Evolutionary conservation across 2,888 invertebrate genomes (phyloP).

Genomic region (Lordiphosa fenestrarum): DNA sequence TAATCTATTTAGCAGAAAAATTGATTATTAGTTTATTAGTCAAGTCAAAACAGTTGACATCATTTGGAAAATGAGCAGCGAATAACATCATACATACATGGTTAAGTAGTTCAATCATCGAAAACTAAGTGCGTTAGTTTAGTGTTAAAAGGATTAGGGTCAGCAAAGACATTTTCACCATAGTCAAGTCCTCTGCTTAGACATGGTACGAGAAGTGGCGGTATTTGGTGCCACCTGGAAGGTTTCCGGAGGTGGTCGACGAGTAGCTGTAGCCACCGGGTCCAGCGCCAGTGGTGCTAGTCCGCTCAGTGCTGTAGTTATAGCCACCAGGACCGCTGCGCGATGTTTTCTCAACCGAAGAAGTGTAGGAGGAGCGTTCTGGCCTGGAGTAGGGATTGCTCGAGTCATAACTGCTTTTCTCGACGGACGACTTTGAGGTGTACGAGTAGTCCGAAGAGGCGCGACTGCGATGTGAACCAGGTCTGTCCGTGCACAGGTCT

Average conservation of each 20-base stretch:
- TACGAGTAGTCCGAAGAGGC: conserved; percentile 93
- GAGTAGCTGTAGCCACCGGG: conserved; percentile 93
- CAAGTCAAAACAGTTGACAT: conserved; percentile 50
- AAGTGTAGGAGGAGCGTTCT: conserved; percentile 85
- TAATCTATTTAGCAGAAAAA: conserved; percentile 51
- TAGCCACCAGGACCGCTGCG: conserved; percentile 87
- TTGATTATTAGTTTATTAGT: conserved; percentile 61
- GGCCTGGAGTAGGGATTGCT: conserved; percentile 84
- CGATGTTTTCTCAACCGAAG: conserved; percentile 86
- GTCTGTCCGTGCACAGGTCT: conserved; percentile 91
- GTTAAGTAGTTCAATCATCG: conserved; percentile 15
- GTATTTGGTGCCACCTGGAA: conserved; percentile 91
- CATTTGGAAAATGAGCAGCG: conserved; percentile 40
- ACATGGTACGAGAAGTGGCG: conserved; percentile 94
- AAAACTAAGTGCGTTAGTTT: conserved; percentile 35
- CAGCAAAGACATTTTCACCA: conserved; percentile 5
- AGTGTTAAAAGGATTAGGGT: conserved; percentile 21
- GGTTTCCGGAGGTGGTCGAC: conserved; percentile 88
- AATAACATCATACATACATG: conserved; percentile 28
- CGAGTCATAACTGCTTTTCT: conserved; percentile 82
- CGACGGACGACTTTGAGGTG: conserved; percentile 86
- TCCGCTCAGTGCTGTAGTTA: conserved; percentile 88
- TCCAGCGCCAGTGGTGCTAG: conserved; percentile 86
- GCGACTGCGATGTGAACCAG: conserved; percentile 83
- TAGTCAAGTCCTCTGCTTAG: conserved; percentile 79